Evolutionary conservation across 2,888 invertebrate genomes (phyloP), one percentile per base, ranked within the genome.

Genomic region (Euplagia quadripunctaria): DNA sequence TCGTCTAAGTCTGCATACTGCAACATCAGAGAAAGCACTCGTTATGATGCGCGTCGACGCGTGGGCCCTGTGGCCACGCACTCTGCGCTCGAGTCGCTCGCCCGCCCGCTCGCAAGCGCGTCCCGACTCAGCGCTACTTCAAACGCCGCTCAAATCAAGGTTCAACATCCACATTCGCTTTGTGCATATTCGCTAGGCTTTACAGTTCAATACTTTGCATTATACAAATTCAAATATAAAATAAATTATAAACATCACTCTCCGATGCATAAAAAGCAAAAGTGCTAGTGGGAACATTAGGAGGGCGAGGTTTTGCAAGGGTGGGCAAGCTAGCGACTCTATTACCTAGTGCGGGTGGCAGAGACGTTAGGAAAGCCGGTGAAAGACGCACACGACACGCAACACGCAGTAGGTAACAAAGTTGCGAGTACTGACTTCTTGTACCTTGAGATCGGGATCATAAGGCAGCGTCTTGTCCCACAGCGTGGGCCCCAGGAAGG

Each of bases 1-100:
- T 99, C 99, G 96, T 99, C 99, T 96, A 99, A 96, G 96, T 99
- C 99, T 96, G 99, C 99, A 95, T 99, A 99, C 98, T 99, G 97
- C 86, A 97, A 96, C 88, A 90, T 11, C 65, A 66, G 80, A 85
- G 86, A 68, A 72, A 55, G 69, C 69, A 80, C 74, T 64, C 75
- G 78, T 73, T 70, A 79, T 84, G 79, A 82, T 80, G 78, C 82
- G 77, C 82, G 73, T 73, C 75, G 71, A 63, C 77, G 76, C 80
- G 72, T 66, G 41, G 66, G 69, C 46, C 14, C 58, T 46, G 43
- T 42, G 58, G 58, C 58, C 67, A 52, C 74, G 64, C 72, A 42
- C 64, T 17, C 6, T 42, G 49, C 68, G 68, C 58, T 63, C 64
- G 74, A 74, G 70, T 67, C 74, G 64, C 67, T 65, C 73, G 58